Base-by-base conservation (phyloP, 2,797 vertebrate species). In the Macropodus opercularis region DNA sequence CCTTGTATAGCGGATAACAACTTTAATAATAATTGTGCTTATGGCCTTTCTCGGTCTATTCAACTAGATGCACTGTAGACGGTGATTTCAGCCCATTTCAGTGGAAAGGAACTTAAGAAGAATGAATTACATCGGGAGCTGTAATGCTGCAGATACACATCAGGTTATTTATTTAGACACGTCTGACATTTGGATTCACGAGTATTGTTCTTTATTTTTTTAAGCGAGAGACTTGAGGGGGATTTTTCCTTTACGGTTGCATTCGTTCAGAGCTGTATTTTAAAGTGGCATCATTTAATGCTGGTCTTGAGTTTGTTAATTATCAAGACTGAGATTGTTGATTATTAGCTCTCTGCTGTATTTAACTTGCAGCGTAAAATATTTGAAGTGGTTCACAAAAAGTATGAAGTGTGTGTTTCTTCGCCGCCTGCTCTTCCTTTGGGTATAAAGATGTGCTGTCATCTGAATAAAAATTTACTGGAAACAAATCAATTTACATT, bases 301-400 rank as follows among this genome's bases (percentile, higher is more conserved):
- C 72, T 43, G 58, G 67, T 76, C 72, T 79, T 73, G 60, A 79
- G 66, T 72, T 83, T 72, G 80, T 88, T 85, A 83, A 85, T 86
- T 88, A 83, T 83, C 77, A 46, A 80, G 51, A 62, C 55, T 52
- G 6, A 31, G 62, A 57, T 39, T 63, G 65, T 70, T 80, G 69
- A 79, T 81, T 80, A 69, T 83, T 75, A 75, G 69, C 62, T 82
- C 80, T 81, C 74, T 57, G 26, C 76, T 80, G 74, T 54, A 66
- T 84, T 85, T 61, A 69, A 56, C 68, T 77, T 65, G 36, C 46
- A 76, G 66, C 56, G 40, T 55, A 52, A 44, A 34, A 32, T 72
- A 57, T 82, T 71, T 76, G 56, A 75, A 77, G 73, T 43, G 58
- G 67, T 38, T 69, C 56, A 62, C 39, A 66, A 34, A 39, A 72